Evolutionary conservation across 2,113 vertebrate genomes (phyloP).

Genomic region (Vireo altiloquus): DNA sequence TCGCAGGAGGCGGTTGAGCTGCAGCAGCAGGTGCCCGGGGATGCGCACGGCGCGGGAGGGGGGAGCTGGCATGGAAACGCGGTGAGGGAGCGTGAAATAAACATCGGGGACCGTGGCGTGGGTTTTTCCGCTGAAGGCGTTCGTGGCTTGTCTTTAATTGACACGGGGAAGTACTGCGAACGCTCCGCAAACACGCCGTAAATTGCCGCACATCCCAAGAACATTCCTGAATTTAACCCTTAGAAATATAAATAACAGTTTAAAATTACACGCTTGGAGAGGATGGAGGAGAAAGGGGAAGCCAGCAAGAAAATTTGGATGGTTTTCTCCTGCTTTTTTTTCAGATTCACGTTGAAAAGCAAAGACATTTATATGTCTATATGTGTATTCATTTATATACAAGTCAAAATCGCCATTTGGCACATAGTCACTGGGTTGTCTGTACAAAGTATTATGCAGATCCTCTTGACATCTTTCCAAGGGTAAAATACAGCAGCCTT

Average conservation of each 20-base stretch:
- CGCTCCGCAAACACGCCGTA: background rate
- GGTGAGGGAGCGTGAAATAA: background rate
- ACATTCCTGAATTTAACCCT: conserved; percentile 11
- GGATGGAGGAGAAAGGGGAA: background rate
- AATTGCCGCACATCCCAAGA: background rate
- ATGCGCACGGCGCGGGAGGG: background rate
- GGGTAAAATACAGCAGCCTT: background rate
- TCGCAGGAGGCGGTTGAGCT: background rate
- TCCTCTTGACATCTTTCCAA: conserved; percentile 10
- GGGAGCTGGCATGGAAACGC: background rate
- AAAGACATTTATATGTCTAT: background rate
- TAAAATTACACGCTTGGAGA: background rate
- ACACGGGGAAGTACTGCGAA: background rate
- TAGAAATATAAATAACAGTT: background rate
- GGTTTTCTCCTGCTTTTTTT: background rate
- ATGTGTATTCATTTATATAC: background rate
- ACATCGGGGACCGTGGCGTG: background rate
- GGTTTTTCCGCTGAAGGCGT: background rate
- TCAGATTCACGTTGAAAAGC: background rate
- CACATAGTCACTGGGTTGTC: background rate
- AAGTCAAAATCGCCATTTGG: background rate
- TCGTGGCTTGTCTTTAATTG: background rate
- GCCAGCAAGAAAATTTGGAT: background rate
- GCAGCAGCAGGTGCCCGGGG: conserved; percentile 55
- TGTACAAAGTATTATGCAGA: background rate